Evolutionary conservation across 1,140 invertebrate species (phyloP).

Genomic region (Solenopsis fugax): DNA sequence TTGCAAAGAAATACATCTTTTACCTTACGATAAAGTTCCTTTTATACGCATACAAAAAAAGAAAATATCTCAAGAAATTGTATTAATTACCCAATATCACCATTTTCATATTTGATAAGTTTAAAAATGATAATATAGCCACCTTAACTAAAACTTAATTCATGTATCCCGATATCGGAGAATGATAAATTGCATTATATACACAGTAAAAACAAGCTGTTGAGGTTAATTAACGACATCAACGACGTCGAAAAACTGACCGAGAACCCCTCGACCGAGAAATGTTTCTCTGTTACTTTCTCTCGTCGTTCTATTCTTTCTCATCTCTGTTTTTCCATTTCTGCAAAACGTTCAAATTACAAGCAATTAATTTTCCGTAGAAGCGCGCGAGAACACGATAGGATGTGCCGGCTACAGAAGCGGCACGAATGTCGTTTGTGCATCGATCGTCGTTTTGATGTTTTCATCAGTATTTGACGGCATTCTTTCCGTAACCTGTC

Average conservation of each 20-base stretch:
- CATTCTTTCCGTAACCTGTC: conserved; percentile 51
- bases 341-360: conserved; percentile 18
- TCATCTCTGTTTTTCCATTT: not conserved
- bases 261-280: conserved; percentile 22
- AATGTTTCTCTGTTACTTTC: not conserved
- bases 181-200: conserved; percentile 34
- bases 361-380: conserved; percentile 23
- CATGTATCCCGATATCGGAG: conserved; percentile 19
- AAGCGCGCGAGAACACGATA: not conserved
- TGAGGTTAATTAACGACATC: conserved; percentile 62
- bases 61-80: not conserved
- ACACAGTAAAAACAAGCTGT: conserved; percentile 31
- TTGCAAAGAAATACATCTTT: not conserved
- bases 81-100: not conserved
- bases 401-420: not conserved
- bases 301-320: not conserved
- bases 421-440: not conserved
- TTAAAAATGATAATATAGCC: conserved; percentile 26
- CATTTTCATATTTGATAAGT: conserved; percentile 5
- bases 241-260: conserved; percentile 18
- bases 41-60: not conserved
- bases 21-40: not conserved
- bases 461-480: conserved; percentile 15
- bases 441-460: conserved; percentile 15
- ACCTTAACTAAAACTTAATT: conserved; percentile 52